These are phyloP conservation scores for Pseudomyrmex gracilis DNA, from an alignment of 1,140 invertebrate genomes.

Conservation along the genomic window DNA sequence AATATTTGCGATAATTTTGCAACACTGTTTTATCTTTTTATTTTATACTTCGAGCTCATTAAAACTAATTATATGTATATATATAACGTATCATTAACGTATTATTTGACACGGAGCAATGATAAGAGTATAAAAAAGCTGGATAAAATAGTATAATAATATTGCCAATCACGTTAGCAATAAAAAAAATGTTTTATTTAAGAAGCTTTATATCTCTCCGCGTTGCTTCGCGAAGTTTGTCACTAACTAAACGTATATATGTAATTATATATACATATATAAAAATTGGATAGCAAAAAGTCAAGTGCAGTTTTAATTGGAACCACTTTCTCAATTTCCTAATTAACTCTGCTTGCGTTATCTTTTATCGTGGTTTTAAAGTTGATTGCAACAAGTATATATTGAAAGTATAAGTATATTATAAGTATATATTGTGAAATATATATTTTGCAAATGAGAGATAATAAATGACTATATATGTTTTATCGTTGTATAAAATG, in stretches of 20 bases:
- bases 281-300: constrained; percentile 11
- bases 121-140: too few relatives aligned
- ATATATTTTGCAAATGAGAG: background rate
- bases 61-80: too few relatives aligned
- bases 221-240: constrained; percentile 3
- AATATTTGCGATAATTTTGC: too few relatives aligned
- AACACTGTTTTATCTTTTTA: too few relatives aligned
- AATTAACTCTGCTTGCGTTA: constrained; percentile 21
- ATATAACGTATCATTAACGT: too few relatives aligned
- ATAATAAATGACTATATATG: background rate
- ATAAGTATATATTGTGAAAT: too few relatives aligned
- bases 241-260: background rate
- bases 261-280: background rate
- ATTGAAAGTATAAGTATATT: too few relatives aligned
- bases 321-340: constrained; percentile 26
- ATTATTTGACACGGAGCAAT: too few relatives aligned
- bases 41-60: too few relatives aligned
- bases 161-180: too few relatives aligned
- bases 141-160: too few relatives aligned
- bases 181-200: background rate
- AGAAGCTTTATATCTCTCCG: background rate
- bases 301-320: constrained; percentile 23
- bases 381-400: background rate
- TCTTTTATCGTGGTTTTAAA: too few relatives aligned
- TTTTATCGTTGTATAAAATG: background rate